Evolutionary conservation across 2,113 vertebrate genomes (phyloP).

Genomic region (Protomyctophum bolini): DNA sequence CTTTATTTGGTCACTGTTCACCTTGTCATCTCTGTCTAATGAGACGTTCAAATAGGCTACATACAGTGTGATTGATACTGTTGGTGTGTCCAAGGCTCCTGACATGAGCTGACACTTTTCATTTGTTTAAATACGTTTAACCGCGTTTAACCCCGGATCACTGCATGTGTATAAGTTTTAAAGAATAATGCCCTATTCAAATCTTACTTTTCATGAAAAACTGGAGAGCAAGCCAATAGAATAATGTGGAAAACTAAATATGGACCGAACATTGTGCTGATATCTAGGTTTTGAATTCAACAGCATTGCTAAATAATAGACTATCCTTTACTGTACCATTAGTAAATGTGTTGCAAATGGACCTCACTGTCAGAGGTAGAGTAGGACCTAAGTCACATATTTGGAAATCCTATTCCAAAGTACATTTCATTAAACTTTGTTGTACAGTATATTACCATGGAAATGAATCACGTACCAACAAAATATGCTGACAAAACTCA

Average conservation of each 20-base stretch:
- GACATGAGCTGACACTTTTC: too few relatives aligned
- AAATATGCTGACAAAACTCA: slow-evolving; percentile 32
- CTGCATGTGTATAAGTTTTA: too few relatives aligned
- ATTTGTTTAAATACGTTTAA: too few relatives aligned
- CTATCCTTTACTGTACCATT: not conserved
- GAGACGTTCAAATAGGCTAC: too few relatives aligned
- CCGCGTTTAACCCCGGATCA: too few relatives aligned
- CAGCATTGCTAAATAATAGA: not conserved
- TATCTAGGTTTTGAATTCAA: not conserved
- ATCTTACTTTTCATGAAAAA: too few relatives aligned
- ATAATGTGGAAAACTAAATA: not conserved
- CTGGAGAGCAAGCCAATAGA: too few relatives aligned
- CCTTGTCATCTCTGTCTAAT: too few relatives aligned
- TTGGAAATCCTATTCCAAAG: slow-evolving; percentile 13
- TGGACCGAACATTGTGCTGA: not conserved
- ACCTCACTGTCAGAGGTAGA: slow-evolving; percentile 17
- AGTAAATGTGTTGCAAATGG: slow-evolving; percentile 5
- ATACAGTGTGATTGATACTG: too few relatives aligned
- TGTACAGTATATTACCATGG: slow-evolving; percentile 10
- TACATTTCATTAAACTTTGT: slow-evolving; percentile 45
- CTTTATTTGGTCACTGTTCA: too few relatives aligned
- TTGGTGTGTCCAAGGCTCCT: too few relatives aligned
- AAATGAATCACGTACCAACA: slow-evolving; percentile 31
- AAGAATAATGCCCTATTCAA: too few relatives aligned
- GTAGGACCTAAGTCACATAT: slow-evolving; percentile 35